Evolutionary conservation across 2,888 invertebrate genomes (phyloP).

Genomic region (Octodonta nipae): DNA sequence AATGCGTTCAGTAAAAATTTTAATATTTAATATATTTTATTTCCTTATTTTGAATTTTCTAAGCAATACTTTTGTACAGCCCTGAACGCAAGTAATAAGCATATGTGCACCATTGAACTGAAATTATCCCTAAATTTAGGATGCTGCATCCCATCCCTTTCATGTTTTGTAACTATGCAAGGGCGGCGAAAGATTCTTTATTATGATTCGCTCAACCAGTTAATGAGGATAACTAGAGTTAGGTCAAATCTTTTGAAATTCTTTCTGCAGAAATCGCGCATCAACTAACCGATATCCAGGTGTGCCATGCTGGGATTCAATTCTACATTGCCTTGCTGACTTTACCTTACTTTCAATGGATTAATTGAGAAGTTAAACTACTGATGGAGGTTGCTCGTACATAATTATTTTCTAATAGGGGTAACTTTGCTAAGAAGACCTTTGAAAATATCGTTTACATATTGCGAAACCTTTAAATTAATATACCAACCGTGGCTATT

Average conservation of each 20-base stretch:
- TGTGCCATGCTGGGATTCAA: too few species aligned
- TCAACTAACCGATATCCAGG: slow-evolving; percentile 24
- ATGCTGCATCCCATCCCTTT: slow-evolving; percentile 19
- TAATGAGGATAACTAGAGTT: slow-evolving; percentile 38
- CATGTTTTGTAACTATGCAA: slow-evolving; percentile 16
- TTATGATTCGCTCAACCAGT: slow-evolving; percentile 29
- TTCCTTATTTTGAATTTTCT: too few species aligned
- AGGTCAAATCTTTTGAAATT: slow-evolving; percentile 34
- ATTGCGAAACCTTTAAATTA: too few species aligned
- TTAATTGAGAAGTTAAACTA: slow-evolving; percentile 23
- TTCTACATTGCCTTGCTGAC: slow-evolving; percentile 17
- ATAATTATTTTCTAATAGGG: too few species aligned
- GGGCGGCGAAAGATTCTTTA: slow-evolving; percentile 29
- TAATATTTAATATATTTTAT: too few species aligned
- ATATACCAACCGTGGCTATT: too few species aligned
- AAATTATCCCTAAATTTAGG: slow-evolving; percentile 24
- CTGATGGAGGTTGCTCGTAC: too few species aligned
- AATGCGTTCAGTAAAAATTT: too few species aligned
- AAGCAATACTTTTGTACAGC: slow-evolving; percentile 6
- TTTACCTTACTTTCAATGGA: slow-evolving; percentile 21
- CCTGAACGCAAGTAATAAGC: slow-evolving; percentile 14
- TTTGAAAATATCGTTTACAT: too few species aligned
- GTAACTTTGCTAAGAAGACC: too few species aligned
- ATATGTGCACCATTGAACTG: slow-evolving; percentile 24
- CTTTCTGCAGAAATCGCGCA: slow-evolving; percentile 21